Evolutionary conservation across 1,140 invertebrate species (phyloP), one percentile per base, ranked within the genome.

Genomic region (Lepidurus packardi): DNA sequence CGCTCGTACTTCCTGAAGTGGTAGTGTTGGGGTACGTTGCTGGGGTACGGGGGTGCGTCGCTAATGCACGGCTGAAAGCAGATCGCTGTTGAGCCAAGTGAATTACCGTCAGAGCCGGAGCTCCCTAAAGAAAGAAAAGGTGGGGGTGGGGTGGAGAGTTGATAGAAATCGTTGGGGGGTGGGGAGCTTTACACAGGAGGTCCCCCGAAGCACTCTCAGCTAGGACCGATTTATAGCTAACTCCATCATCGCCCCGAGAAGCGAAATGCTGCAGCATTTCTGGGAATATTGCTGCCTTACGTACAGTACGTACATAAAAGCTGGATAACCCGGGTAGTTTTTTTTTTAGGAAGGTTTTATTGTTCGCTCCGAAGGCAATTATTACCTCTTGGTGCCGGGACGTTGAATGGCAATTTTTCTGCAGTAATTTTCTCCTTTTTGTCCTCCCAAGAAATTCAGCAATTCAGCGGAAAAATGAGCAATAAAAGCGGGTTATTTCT

Each of bases 1-100:
- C 16, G 21, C 16, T 21, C 16, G 53, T 65, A 65, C 53, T 65
- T 65, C 53, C 53, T 65, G 53, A 65, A 65, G 53, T 65, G 53
- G 53, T 65, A 34, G 25, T 65, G 53, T 21, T 65, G 53, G 53
- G 53, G 53, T 65, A 65, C 53, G 13, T 65, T 65, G 53, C 53
- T 65, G 53, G 53, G n/a, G 53, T 65, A 65, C 53, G 13, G 53
- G 53, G 53, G 53, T 65, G 53, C 53, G 53, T 65, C 53, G 53
- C 53, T 65, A 65, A 65, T 65, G 53, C 53, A 65, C 53, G 53
- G 53, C 53, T 65, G 53, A 65, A 65, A 65, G 53, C 53, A 65
- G 53, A 65, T 65, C 53, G 53, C 53, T 65, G 53, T 65, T 65
- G 53, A 65, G 53, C 53, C 53, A 65, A 65, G 53, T 65, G 53